A percentile compares a stretch with the other conserved stretches of the same genome.
Conservation (phyloP, 2,113 vertebrate genomes). For the Hirundichthys speculiger region DNA sequence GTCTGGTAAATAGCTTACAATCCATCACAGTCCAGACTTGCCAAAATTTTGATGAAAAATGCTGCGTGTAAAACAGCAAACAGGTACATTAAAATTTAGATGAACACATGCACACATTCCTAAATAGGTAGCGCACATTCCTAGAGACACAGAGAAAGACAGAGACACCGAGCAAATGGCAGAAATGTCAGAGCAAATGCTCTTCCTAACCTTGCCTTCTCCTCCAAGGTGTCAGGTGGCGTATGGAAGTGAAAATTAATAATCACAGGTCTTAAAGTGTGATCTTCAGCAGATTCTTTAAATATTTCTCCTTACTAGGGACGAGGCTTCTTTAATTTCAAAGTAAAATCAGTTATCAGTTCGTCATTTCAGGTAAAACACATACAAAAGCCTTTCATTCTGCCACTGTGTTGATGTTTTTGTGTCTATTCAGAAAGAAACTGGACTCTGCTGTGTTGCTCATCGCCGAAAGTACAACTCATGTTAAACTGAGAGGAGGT, state of each 20-base stretch:
- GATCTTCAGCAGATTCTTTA: constrained; percentile 60
- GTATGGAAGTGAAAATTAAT: constrained; percentile 65
- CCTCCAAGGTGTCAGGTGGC: constrained; percentile 42
- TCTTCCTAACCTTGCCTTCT: constrained; percentile 17
- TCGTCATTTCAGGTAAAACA: constrained; percentile 19
- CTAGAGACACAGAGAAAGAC: constrained; percentile 9
- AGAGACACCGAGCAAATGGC: background rate
- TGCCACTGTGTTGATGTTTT: constrained; percentile 3
- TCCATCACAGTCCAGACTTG: too few species aligned
- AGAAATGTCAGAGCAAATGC: background rate
- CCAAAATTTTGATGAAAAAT: too few species aligned
- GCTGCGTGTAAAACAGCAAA: too few species aligned
- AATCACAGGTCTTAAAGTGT: constrained; percentile 66
- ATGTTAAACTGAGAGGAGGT: constrained; percentile 27
- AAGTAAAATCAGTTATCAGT: background rate
- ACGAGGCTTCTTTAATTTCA: constrained; percentile 40
- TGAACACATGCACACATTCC: too few species aligned
- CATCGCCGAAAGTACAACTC: constrained; percentile 21
- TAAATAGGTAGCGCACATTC: too few species aligned
- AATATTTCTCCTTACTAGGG: constrained; percentile 52
- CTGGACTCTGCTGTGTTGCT: constrained; percentile 17
- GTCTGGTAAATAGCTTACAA: too few species aligned
- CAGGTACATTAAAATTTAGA: too few species aligned
- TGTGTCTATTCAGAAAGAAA: constrained; percentile 28
- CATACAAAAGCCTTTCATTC: constrained; percentile 25